Evolutionary conservation across 2,797 vertebrate species (phyloP), one percentile per base, ranked within the genome.

Genomic region (Ctenochaetus hawaiiensis): DNA sequence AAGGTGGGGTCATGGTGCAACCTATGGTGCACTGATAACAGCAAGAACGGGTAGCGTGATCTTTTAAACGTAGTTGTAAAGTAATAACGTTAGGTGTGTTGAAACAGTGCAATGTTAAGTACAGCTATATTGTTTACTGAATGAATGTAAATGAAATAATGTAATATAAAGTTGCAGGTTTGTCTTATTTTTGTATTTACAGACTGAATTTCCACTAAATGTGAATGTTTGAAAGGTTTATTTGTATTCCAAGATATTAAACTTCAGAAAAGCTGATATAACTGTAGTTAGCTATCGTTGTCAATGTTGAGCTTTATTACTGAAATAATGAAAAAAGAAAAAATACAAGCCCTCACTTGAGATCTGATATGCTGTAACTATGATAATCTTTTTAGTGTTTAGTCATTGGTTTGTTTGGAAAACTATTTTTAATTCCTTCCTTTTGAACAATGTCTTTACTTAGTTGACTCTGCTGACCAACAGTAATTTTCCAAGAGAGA

Each of bases 21-120:
- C n/a, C 12, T 26, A 7, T 54, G 58, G 26, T 37, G 41, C n/a
- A 8, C 53, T 67, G 82, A 91, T 85, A 87, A 86, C 52, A 72
- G 34, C 47, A 70, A 66, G 65, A 74, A 71, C 62, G 2, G 26
- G 49, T 16, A 67, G 53, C 18, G 1, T 18, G 72, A 67, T 73
- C 58, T 64, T 78, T 72, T 64, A 61, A 52, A 47, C 23, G 41
- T 39, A 57, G 69, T 22, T 75, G 61, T 90, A 87, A 86, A 90
- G 49, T 59, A 59, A 79, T 85, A 82, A 77, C 4, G 10, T 66
- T 16, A 17, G 57, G 58, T 76, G 45, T 82, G 67, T 73, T 45
- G 41, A 77, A 86, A 71, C 12, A 23, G 49, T 54, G 47, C 49
- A 51, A 52, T 12, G 17, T 6, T n/a, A 73, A 37, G 84, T 65